Evolutionary conservation across 2,888 invertebrate species (phyloP).

Genomic region (Habroteleia sp.): DNA sequence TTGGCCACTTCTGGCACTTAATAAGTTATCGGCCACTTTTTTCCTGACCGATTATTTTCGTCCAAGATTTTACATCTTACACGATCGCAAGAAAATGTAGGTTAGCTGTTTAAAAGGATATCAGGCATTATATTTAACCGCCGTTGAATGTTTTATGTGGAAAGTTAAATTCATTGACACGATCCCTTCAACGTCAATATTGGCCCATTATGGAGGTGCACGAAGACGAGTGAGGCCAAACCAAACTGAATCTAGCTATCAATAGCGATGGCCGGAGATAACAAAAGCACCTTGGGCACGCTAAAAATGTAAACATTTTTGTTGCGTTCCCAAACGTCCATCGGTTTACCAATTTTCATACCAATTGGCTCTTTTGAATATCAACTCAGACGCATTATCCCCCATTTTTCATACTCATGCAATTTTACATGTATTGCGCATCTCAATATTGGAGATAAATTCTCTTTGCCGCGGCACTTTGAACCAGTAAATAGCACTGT

Average conservation of each 20-base stretch:
- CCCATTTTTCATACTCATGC: too few species aligned
- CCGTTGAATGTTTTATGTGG: conserved; percentile 8
- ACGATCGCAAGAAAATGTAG: conserved; percentile 2
- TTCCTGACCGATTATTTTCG: conserved; percentile 5
- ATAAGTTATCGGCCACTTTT: conserved; percentile 9
- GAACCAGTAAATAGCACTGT: too few species aligned
- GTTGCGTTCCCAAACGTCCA: too few species aligned
- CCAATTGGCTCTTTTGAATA: too few species aligned
- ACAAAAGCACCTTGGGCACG: too few species aligned
- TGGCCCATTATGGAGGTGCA: not conserved
- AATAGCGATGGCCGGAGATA: not conserved
- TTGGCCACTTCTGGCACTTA: conserved; percentile 4
- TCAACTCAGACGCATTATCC: too few species aligned
- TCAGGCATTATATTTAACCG: conserved; percentile 11
- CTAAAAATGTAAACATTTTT: too few species aligned
- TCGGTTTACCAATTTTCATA: too few species aligned
- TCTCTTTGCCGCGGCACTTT: too few species aligned
- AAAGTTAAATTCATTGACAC: conserved; percentile 20
- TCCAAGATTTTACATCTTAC: conserved; percentile 5
- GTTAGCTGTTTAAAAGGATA: conserved; percentile 5
- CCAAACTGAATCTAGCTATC: not conserved
- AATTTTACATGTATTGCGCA: too few species aligned
- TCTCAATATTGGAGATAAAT: too few species aligned
- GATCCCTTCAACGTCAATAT: conserved; percentile 13
- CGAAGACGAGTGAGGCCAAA: not conserved